Base-by-base conservation (phyloP, 1,140 invertebrate species). In the Nasonia giraulti region DNA sequence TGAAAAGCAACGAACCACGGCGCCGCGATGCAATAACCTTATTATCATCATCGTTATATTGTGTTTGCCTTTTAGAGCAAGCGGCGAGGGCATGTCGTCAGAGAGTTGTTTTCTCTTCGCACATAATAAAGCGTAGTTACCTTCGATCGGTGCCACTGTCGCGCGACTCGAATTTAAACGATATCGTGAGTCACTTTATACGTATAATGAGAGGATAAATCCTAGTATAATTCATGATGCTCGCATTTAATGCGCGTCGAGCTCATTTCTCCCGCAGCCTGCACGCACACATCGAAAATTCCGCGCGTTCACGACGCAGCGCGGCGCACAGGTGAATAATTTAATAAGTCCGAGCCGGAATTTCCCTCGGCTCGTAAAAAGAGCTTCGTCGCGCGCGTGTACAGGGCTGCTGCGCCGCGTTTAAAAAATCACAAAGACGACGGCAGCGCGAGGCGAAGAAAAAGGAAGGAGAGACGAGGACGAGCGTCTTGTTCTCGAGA, bases 381-480 rank as follows among this genome's bases (percentile, higher is more conserved):
- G n/a, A n/a, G 17, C 23, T 4, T 23, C 68, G 68, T 69, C 1
- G 7, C 6, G 68, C 17, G 17, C 2, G 12, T 69, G 20, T 27
- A 69, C 68, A 27, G 27, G 27, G 2, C 8, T 69, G 68, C 23
- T 4, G 68, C 8, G 23, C 5, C 3, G 68, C 71, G 71, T 74
- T 74, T 74, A 74, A 74, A 37, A 37, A 74, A 74, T 74, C 71
- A 74, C 71, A 74, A 74, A 74, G 71, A 31, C 50, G 50, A 55
- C 50, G 50, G 0, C 27, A 27, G 27, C 27, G 17, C 2, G 50
- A 55, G 50, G 11, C 50, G 50, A 55, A 17, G 14, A 20, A 10
- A 50, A 11, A 50, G 0, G 10, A 11, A 20, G 12, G 5, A 17
- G 12, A 55, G 50, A 3, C 4, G 17, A 55, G 2, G 50, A 55